phyloP scores from a whole-genome alignment of 2,113 vertebrate species.

The Megaceryle maxima region DNA sequence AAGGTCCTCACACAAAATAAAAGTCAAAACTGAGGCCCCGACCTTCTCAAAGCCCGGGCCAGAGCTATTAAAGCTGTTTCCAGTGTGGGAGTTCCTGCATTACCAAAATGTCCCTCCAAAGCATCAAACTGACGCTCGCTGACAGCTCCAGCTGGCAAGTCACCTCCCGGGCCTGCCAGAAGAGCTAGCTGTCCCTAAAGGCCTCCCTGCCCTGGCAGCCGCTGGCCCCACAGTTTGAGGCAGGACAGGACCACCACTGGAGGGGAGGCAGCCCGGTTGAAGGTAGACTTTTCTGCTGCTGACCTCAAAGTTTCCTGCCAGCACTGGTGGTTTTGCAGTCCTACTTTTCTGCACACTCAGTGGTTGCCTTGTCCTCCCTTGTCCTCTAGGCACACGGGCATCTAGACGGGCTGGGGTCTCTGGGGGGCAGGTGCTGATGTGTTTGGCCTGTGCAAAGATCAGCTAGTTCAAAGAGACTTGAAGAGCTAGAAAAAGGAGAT shows the following conservation, averaged over 20 bases:
- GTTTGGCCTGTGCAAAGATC: neutral
- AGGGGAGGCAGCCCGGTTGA: neutral
- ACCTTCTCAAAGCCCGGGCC: neutral
- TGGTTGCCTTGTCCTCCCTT: neutral
- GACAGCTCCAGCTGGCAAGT: constrained; percentile 34
- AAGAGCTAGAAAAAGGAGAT: neutral
- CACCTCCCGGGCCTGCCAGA: neutral
- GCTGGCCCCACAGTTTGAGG: neutral
- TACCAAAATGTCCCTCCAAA: neutral
- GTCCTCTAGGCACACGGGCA: too few species aligned
- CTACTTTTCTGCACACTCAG: neutral
- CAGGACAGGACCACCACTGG: neutral
- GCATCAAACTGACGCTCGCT: neutral
- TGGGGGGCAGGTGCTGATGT: neutral
- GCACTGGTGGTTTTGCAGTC: accelerated
- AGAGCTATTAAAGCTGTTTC: constrained; percentile 23
- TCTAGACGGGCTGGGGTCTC: neutral
- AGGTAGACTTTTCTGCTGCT: neutral
- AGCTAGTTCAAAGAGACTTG: neutral
- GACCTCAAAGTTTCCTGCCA: neutral
- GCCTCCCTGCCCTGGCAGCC: neutral
- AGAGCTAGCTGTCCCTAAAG: neutral
- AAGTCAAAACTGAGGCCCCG: constrained; percentile 3
- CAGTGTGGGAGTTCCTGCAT: constrained; percentile 39
- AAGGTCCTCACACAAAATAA: neutral